phyloP scores from a whole-genome alignment of 2,888 invertebrate genomes.

The Cistogaster globosa region DNA sequence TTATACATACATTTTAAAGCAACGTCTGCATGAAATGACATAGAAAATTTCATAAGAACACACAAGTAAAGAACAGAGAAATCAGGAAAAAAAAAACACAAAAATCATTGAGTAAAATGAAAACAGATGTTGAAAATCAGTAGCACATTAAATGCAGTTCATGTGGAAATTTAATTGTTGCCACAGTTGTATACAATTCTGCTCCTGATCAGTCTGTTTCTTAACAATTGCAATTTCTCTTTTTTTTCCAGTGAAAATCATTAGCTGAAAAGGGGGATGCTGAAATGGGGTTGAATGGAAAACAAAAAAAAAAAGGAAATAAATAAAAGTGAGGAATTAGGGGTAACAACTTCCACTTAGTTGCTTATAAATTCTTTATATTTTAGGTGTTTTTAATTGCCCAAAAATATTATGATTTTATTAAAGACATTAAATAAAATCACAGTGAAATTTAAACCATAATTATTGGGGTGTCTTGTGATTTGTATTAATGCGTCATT shows the following conservation, averaged over 20 bases:
- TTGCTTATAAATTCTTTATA: constrained; percentile 35
- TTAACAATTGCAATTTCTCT: constrained; percentile 50
- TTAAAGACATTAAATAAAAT: constrained; percentile 66
- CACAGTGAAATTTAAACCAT: constrained; percentile 60
- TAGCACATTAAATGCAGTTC: constrained; percentile 80
- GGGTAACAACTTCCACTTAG: constrained; percentile 44
- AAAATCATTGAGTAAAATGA: constrained; percentile 75
- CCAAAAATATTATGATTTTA: constrained; percentile 69
- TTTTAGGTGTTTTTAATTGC: constrained; percentile 71
- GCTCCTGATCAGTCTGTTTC: constrained; percentile 14
- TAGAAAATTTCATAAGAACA: constrained; percentile 33
- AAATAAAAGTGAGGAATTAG: constrained; percentile 10
- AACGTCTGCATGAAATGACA: constrained; percentile 22
- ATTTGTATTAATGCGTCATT: neutral
- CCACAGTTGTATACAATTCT: constrained; percentile 63
- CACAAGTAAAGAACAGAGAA: neutral
- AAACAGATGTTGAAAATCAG: constrained; percentile 82
- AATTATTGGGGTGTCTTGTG: constrained; percentile 61
- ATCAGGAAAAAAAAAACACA: neutral
- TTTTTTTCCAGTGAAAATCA: constrained; percentile 27
- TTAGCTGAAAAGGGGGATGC: constrained; percentile 32
- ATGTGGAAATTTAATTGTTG: constrained; percentile 81
- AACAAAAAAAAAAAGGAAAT: neutral
- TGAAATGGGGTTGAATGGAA: constrained; percentile 53
- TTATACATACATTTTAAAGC: neutral